A percentile compares a stretch with the other conserved stretches of the same genome.
Conservation (phyloP, 2,888 invertebrate genomes). For the Balanococcus diminutus region DNA sequence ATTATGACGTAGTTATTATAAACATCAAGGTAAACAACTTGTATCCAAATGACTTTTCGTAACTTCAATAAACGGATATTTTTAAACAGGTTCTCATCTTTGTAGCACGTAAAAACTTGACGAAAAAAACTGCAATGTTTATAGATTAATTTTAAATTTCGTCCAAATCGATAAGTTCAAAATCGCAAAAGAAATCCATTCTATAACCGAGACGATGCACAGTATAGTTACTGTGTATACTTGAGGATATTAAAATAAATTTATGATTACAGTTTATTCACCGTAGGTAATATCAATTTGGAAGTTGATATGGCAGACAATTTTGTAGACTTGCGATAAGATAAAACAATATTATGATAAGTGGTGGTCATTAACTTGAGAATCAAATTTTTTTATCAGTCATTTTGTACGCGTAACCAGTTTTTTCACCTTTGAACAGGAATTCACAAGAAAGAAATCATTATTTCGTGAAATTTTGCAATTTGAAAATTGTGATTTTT, state of each 20-base stretch:
- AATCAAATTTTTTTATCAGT: not conserved
- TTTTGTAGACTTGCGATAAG: constrained; percentile 31
- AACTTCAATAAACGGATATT: not conserved
- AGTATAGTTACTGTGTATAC: not conserved
- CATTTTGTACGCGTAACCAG: not conserved
- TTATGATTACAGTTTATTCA: not conserved
- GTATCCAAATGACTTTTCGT: constrained; percentile 15
- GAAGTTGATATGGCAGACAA: not conserved
- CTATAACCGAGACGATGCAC: not conserved
- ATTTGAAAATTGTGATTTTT: not conserved
- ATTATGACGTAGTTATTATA: constrained; percentile 24
- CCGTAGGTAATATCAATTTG: not conserved
- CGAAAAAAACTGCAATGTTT: not conserved
- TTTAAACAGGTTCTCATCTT: constrained; percentile 22
- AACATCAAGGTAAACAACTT: constrained; percentile 30
- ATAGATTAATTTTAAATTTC: not conserved
- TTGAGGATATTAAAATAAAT: not conserved
- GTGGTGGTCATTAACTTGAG: constrained; percentile 12
- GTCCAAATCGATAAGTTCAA: not conserved
- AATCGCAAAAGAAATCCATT: not conserved
- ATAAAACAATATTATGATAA: not conserved
- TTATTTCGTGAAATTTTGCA: not conserved
- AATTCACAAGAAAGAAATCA: not conserved
- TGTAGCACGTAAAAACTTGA: not conserved
- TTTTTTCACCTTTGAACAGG: not conserved